Base-by-base conservation (phyloP, 2,888 invertebrate species). In the Drosophila paramelanica region DNA sequence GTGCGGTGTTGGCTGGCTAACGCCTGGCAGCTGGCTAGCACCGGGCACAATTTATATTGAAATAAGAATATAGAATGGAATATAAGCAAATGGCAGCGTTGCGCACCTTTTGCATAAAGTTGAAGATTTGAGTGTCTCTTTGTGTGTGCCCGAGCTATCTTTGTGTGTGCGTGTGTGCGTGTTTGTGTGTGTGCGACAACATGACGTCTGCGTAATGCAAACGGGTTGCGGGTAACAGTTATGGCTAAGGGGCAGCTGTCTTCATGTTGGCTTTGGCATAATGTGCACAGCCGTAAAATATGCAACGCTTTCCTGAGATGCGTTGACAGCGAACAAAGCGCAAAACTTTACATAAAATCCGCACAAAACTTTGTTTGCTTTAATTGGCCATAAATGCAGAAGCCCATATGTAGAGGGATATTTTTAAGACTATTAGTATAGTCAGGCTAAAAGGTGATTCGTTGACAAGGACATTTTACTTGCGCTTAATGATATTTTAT, bases 61-160 rank as follows among this genome's bases (percentile, higher is more conserved):
- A 82, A 82, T 82, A 82, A 80, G 80, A 83, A 80, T 79, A 71
- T 67, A 71, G 76, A 70, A 70, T 68, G 67, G 69, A 79, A 66
- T 62, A 82, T 59, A 71, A 73, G 81, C 64, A 80, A 79, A 81
- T 79, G 81, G 79, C 58, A 68, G 67, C 61, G 59, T 81, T 71
- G 79, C 57, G 70, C 69, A 71, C 73, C 76, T 73, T 81, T 79
- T 73, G 84, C 86, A 82, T 83, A 82, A 82, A 83, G 81, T 79
- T 79, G 50, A 71, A 83, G 83, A 86, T 81, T 78, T 80, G 38
- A 67, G 70, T 56, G 66, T 55, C 51, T 50, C 14, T 42, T 36
- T 41, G 38, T 36, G 27, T 25, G 50, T 11, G 23, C 17, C 3
- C 8, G 43, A 31, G 31, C 8, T 31, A 2, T 33, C 36, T 36